Evolutionary conservation across 2,888 invertebrate species (phyloP).

Genomic region (Boloria euphrosyne): DNA sequence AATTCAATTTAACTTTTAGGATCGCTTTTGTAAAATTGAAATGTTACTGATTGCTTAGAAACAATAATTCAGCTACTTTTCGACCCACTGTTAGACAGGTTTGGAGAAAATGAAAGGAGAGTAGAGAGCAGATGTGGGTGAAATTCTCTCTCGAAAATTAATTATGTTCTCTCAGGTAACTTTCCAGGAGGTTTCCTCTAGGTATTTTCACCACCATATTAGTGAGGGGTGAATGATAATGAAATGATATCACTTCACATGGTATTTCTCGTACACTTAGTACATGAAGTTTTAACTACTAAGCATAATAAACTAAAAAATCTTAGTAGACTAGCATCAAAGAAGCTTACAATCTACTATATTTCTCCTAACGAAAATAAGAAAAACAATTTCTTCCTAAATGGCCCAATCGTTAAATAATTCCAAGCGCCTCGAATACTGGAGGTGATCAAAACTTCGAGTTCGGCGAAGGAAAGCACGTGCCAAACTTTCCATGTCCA

Average conservation of each 20-base stretch:
- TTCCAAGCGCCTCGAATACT: constrained; percentile 20
- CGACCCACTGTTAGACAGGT: not conserved
- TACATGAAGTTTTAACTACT: too few relatives aligned
- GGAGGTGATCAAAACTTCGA: constrained; percentile 25
- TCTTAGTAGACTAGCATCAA: not conserved
- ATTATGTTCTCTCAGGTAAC: too few relatives aligned
- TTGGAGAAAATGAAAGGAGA: too few relatives aligned
- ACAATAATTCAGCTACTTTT: constrained; percentile 14
- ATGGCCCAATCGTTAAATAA: constrained; percentile 12
- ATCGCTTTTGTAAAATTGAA: constrained; percentile 29
- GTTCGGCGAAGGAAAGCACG: constrained; percentile 26
- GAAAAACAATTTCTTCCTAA: constrained; percentile 1
- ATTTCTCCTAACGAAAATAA: not conserved
- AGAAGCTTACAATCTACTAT: not conserved
- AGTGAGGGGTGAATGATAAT: too few relatives aligned
- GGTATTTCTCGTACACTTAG: too few relatives aligned
- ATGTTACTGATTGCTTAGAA: constrained; percentile 14
- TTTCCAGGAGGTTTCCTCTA: too few relatives aligned
- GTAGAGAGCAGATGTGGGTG: too few relatives aligned
- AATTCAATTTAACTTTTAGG: constrained; percentile 42
- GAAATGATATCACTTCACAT: too few relatives aligned
- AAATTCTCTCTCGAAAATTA: too few relatives aligned
- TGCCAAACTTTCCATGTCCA: constrained; percentile 34
- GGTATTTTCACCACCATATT: too few relatives aligned
- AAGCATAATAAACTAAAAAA: too few relatives aligned